Evolutionary conservation across 2,113 vertebrate genomes (phyloP), one percentile per base, ranked within the genome.

Genomic region (Alligator mississippiensis): DNA sequence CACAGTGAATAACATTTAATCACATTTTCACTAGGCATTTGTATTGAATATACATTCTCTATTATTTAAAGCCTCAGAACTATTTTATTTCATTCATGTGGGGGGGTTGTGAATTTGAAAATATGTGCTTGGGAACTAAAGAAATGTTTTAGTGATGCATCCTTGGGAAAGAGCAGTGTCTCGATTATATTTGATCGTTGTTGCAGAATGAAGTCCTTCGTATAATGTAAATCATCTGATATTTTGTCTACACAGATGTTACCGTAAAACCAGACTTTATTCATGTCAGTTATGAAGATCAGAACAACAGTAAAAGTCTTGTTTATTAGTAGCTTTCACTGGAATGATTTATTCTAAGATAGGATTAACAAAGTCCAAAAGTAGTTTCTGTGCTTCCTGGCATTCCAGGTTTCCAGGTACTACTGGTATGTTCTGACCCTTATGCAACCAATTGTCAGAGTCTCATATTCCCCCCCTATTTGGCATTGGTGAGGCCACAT

Each of bases 121-220:
- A 95, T 95, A 95, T 87, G 94, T 96, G 93, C 95, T 94, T 96
- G 95, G 93, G 88, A 96, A 77, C 68, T 11, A 62, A 4, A 95
- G 88, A 92, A 95, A 83, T 0, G 11, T 80, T 91, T 9, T 34
- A 81, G 63, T 77, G 84, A 38, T 78, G 68, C 4, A 1, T 90
- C 77, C 84, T 87, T 94, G 95, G 88, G 93, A 97, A 96, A 94
- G 68, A 87, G 54, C 16, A 96, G 30, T 82, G 93, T 94, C 89
- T 88, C 77, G 59, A 87, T 34, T 82, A 18, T 89, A 72, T 82
- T 70, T 70, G 86, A 94, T 66, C 87, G 55, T 85, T 94, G 90
- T 80, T 94, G 87, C 85, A 34, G 82, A 89, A 60, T 12, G 17
- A 1, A 0, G 82, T 63, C 38, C 54, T 82, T 90, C n/a, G 66